Evolutionary conservation across 2,113 vertebrate species (phyloP).

Genomic region (Chaenocephalus aceratus): DNA sequence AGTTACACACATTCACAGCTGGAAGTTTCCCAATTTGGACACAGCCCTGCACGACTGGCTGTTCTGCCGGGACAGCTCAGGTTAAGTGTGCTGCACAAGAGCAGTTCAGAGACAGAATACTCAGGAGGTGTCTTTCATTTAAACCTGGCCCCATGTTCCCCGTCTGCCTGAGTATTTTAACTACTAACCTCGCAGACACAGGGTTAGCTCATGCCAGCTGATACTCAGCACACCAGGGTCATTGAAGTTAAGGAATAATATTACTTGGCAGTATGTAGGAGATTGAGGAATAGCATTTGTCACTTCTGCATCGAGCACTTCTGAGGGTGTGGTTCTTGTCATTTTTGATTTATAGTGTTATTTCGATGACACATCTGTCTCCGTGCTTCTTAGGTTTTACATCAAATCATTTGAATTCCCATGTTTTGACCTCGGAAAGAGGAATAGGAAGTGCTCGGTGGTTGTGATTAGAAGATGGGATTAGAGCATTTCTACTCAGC

Average conservation of each 20-base stretch:
- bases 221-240: neutral
- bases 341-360: conserved; percentile 18
- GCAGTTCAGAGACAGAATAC: conserved; percentile 25
- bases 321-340: neutral
- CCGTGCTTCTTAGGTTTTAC: neutral
- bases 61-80: conserved; percentile 8
- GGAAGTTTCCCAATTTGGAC: conserved; percentile 24
- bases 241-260: conserved; percentile 10
- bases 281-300: neutral
- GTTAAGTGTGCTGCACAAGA: conserved; percentile 32
- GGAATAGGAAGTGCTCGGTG: conserved; percentile 47
- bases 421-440: conserved; percentile 53
- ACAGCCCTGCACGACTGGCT: conserved; percentile 12
- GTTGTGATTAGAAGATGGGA: conserved; percentile 60
- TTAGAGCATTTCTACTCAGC: conserved; percentile 64
- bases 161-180: neutral
- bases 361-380: conserved; percentile 1
- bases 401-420: conserved; percentile 44
- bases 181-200: conserved; percentile 1
- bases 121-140: conserved; percentile 13
- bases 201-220: neutral
- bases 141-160: neutral
- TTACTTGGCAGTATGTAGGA: neutral
- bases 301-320: neutral
- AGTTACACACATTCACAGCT: conserved; percentile 31